Conservation (phyloP, 1,140 invertebrate species). For the Parasteatoda tepidariorum region DNA sequence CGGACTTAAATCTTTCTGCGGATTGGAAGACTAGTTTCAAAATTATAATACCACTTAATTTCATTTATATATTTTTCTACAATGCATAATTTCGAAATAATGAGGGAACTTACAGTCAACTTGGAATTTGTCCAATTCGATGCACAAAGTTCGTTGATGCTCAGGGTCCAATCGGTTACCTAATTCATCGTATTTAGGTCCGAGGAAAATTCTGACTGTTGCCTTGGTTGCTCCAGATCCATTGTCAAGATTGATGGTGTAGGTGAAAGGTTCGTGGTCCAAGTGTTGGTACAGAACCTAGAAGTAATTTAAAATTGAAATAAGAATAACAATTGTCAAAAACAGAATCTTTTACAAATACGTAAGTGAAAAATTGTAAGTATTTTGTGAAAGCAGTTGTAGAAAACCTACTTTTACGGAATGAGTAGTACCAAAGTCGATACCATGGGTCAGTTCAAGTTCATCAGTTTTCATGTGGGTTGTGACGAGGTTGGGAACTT, state of each 20-base stretch:
- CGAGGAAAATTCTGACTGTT: conserved; percentile 49
- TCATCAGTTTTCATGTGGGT: conserved; percentile 46
- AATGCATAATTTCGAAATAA: no score
- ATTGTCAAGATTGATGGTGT: conserved; percentile 70
- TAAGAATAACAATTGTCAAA: no score
- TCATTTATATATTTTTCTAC: no score
- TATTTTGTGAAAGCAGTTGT: background rate
- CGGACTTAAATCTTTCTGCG: no score
- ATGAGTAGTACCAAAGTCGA: conserved; percentile 43
- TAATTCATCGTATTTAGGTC: conserved; percentile 53
- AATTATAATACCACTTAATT: no score
- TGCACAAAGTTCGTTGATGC: conserved; percentile 63
- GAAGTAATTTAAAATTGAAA: no score
- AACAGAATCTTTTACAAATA: background rate
- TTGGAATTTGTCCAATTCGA: conserved; percentile 56
- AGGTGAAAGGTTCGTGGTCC: conserved; percentile 55
- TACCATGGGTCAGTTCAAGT: conserved; percentile 52
- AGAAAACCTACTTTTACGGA: conserved; percentile 7
- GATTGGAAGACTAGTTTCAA: no score
- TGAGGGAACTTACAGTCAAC: conserved; percentile 53
- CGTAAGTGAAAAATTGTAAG: background rate
- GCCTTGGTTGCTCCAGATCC: conserved; percentile 68
- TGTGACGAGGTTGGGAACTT: conserved; percentile 40
- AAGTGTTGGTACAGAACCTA: conserved; percentile 62
- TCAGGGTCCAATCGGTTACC: conserved; percentile 50